Percentiles rank a stretch among this genome's conserved stretches.
These are phyloP conservation scores for Xestia c-nigrum DNA, from an alignment of 2,888 invertebrate species.

Conservation along the genomic window DNA sequence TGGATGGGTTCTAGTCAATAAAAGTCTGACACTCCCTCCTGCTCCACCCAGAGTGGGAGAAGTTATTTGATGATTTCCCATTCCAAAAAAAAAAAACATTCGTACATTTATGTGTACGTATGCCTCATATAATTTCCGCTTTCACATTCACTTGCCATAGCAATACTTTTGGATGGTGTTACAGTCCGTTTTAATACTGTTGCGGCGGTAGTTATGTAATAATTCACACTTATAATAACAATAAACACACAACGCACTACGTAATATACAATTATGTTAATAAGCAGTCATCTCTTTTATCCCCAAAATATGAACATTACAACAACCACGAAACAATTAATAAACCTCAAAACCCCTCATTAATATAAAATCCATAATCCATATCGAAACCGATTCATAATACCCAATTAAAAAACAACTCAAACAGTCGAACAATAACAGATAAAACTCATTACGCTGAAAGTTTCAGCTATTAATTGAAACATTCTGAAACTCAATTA, in stretches of 20 bases:
- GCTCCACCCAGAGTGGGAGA: too few relatives aligned
- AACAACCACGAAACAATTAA: background rate
- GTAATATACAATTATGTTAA: background rate
- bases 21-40: too few relatives aligned
- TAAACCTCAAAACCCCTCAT: conserved; percentile 12
- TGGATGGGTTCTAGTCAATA: too few relatives aligned
- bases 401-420: conserved; percentile 38
- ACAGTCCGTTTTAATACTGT: too few relatives aligned
- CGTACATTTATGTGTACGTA: too few relatives aligned
- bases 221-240: background rate
- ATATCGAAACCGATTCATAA: conserved; percentile 31
- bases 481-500: conserved; percentile 53
- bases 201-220: too few relatives aligned
- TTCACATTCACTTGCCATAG: too few relatives aligned
- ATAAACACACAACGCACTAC: background rate
- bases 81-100: too few relatives aligned
- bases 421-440: conserved; percentile 15
- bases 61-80: too few relatives aligned
- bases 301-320: background rate
- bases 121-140: too few relatives aligned
- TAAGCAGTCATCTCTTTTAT: background rate
- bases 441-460: conserved; percentile 47
- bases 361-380: conserved; percentile 22
- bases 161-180: too few relatives aligned
- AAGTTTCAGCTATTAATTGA: conserved; percentile 48